Evolutionary conservation across 2,797 vertebrate species (phyloP).

Genomic region (Scyliorhinus canicula): DNA sequence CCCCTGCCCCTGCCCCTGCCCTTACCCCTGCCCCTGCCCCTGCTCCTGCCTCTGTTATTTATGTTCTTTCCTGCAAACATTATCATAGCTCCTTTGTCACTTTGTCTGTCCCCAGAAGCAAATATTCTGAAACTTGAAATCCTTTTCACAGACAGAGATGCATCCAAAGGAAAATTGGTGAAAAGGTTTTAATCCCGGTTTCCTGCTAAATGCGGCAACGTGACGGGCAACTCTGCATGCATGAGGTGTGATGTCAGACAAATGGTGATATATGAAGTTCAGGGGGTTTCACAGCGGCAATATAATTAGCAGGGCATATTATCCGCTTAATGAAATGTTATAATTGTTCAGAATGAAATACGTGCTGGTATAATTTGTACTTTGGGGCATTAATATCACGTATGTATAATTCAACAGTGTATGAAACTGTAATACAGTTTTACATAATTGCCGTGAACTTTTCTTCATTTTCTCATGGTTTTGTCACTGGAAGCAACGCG

Average conservation of each 20-base stretch:
- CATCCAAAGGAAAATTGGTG: neutral
- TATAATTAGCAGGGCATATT: neutral
- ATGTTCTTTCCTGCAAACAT: neutral
- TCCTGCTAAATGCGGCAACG: neutral
- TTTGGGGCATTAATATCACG: neutral
- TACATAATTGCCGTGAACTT: neutral
- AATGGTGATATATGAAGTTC: neutral
- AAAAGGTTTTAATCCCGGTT: neutral
- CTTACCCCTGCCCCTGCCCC: neutral
- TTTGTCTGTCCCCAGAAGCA: neutral
- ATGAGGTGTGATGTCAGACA: neutral
- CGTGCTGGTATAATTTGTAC: constrained; percentile 5
- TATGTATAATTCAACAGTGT: too few species aligned
- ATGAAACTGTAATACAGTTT: neutral
- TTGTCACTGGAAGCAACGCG: neutral
- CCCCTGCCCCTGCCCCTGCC: neutral
- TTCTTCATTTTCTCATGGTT: neutral
- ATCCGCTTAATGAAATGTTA: neutral
- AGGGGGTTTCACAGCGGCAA: neutral
- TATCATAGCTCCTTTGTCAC: too few species aligned
- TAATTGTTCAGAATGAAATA: neutral
- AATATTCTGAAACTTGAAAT: neutral
- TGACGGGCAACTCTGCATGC: neutral
- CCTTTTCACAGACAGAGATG: neutral
- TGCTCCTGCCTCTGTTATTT: neutral